These are phyloP conservation scores for Aphidius gifuensis DNA, from an alignment of 1,140 invertebrate species.

Conservation along the genomic window DNA sequence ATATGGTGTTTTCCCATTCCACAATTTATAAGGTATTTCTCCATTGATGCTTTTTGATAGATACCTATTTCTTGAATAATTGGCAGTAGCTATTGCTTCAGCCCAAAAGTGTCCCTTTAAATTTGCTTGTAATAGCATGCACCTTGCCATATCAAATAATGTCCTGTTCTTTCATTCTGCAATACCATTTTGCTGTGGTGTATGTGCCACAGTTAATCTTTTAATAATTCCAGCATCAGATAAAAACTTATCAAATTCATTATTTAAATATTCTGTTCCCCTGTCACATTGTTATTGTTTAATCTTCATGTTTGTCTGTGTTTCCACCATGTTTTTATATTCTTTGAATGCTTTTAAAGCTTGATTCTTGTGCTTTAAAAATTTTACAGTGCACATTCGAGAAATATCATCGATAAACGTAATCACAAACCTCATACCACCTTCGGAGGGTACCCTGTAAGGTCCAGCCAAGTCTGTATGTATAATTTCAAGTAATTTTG, in stretches of 20 bases:
- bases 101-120: not conserved
- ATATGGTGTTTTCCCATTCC: not conserved
- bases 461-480: conserved; percentile 44
- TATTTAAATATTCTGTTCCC: conserved; percentile 39
- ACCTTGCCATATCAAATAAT: conserved; percentile 38
- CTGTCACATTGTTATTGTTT: conserved; percentile 41
- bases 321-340: conserved; percentile 39
- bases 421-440: conserved; percentile 28
- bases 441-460: conserved; percentile 27
- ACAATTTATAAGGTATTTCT: conserved; percentile 1
- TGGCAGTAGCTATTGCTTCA: conserved; percentile 4
- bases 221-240: conserved; percentile 38
- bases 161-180: conserved; percentile 40
- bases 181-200: conserved; percentile 46
- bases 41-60: not conserved
- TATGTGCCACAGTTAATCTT: conserved; percentile 37
- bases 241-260: conserved; percentile 35
- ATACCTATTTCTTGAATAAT: conserved; percentile 8
- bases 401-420: conserved; percentile 32
- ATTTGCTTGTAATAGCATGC: not conserved
- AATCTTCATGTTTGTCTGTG: conserved; percentile 36
- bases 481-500: conserved; percentile 34
- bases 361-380: conserved; percentile 45
- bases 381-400: conserved; percentile 36
- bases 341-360: conserved; percentile 36